phyloP scores from a whole-genome alignment of 1,140 invertebrate genomes.

The Sinonovacula constricta region DNA sequence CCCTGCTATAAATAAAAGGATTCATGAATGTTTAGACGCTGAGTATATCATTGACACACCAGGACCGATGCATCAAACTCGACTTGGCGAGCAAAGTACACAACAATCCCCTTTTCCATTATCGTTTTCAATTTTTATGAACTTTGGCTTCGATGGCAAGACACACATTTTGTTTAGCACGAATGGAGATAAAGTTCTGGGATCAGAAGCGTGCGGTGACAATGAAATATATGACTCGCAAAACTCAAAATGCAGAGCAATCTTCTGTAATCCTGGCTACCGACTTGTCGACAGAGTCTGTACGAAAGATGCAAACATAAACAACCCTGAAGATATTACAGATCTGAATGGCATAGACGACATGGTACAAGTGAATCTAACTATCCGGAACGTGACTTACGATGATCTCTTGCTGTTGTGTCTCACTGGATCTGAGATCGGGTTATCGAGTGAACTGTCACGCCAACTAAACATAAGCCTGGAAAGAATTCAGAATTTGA shows the following conservation, averaged over 20 bases:
- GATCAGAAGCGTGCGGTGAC: constrained; percentile 40
- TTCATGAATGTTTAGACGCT: constrained; percentile 25
- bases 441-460: constrained; percentile 52
- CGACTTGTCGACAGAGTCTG: constrained; percentile 50
- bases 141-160: constrained; percentile 74
- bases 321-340: constrained; percentile 28
- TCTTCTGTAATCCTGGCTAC: constrained; percentile 57
- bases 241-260: constrained; percentile 52
- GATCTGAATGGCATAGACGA: constrained; percentile 34
- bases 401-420: constrained; percentile 46
- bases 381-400: constrained; percentile 57
- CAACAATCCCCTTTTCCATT: constrained; percentile 61
- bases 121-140: constrained; percentile 80
- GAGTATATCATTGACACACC: constrained; percentile 3
- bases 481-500: constrained; percentile 63
- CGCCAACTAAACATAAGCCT: constrained; percentile 63
- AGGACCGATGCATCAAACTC: constrained; percentile 1
- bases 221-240: constrained; percentile 77
- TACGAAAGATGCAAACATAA: constrained; percentile 15
- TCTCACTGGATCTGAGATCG: constrained; percentile 44
- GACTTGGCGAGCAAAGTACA: background rate
- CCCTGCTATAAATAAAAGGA: constrained; percentile 22
- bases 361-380: constrained; percentile 48
- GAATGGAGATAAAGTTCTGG: background rate
- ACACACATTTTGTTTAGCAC: constrained; percentile 78